A percentile compares a stretch with the other conserved stretches of the same genome.
Evolutionary conservation across 2,113 vertebrate species (phyloP).

Genomic region (Barnardius zonarius): DNA sequence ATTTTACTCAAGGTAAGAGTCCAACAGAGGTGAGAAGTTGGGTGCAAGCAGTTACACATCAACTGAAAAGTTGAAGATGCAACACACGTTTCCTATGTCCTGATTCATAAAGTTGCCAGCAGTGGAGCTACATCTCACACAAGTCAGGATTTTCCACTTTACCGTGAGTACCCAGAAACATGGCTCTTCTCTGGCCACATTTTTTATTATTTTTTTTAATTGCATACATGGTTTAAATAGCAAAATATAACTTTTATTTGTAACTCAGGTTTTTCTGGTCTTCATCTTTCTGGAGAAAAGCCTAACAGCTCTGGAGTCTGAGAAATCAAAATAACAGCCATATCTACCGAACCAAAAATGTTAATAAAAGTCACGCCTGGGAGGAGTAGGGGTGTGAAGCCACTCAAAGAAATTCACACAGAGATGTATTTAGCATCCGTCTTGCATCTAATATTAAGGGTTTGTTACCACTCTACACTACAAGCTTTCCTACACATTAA

Average conservation of each 20-base stretch:
- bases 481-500: neutral
- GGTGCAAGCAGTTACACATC: neutral
- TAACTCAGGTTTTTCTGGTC: neutral
- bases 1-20: neutral
- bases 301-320: neutral
- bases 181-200: neutral
- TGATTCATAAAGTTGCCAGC: neutral
- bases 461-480: neutral
- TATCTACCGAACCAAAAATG: neutral
- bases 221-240: neutral
- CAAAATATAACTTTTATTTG: neutral
- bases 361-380: neutral
- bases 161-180: neutral
- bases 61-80: neutral
- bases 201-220: no score
- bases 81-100: neutral
- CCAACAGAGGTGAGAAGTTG: neutral
- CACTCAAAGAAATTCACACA: neutral
- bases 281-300: neutral
- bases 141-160: neutral
- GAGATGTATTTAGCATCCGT: neutral
- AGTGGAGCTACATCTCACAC: neutral
- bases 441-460: neutral
- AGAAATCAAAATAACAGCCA: neutral
- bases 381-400: fast-evolving